These are phyloP conservation scores for Aphelenchoides fujianensis DNA, from an alignment of 1,140 invertebrate species.

Conservation along the genomic window DNA sequence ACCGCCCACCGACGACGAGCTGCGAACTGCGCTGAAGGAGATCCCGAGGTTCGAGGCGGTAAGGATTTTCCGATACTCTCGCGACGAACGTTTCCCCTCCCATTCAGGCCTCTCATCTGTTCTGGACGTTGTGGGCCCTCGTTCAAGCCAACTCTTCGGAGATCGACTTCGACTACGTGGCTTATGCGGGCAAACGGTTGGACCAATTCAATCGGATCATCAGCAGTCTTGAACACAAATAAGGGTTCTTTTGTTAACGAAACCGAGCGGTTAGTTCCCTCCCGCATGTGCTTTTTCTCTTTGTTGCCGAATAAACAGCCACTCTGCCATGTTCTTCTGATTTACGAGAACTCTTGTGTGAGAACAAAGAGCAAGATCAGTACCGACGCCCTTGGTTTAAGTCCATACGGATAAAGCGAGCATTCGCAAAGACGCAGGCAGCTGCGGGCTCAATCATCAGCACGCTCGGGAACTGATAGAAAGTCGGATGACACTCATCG, in stretches of 20 bases:
- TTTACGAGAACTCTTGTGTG: too few species aligned
- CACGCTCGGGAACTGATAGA: too few species aligned
- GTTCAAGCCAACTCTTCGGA: conserved; percentile 83
- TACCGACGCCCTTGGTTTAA: too few species aligned
- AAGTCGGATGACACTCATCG: too few species aligned
- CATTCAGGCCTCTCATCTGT: conserved; percentile 72
- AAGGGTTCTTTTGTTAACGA: not conserved
- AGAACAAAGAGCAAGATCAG: too few species aligned
- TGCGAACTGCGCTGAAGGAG: conserved; percentile 30
- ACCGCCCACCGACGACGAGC: conserved; percentile 18
- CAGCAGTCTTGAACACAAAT: not conserved
- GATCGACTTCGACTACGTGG: conserved; percentile 89
- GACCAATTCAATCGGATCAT: not conserved
- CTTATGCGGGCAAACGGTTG: conserved; percentile 67
- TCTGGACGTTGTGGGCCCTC: conserved; percentile 88
- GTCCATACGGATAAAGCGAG: too few species aligned
- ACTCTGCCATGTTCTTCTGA: not conserved
- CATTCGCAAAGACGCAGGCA: too few species aligned
- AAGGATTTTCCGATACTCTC: conserved; percentile 12
- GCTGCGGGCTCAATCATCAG: too few species aligned
- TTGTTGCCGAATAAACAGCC: not conserved
- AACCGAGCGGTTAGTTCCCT: not conserved
- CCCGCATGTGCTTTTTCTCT: not conserved
- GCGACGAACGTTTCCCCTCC: too few species aligned
- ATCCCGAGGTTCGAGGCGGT: conserved; percentile 45